Evolutionary conservation across 2,888 invertebrate species (phyloP), one percentile per base, ranked within the genome.

Genomic region (Plagodis dolabraria): DNA sequence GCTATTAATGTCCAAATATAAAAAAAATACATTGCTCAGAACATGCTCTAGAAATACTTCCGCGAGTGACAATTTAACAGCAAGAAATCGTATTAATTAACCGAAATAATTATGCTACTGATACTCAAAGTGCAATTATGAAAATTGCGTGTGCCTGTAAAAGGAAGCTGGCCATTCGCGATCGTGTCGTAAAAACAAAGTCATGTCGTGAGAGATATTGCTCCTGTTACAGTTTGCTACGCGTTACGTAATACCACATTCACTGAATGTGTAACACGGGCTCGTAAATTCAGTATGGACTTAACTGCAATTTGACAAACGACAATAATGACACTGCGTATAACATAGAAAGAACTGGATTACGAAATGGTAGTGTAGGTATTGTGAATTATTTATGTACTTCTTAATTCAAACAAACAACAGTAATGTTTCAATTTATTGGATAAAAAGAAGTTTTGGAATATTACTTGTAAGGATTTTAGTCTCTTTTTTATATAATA

Each of bases 1-100:
- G 40, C 34, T n/a, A 53, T 80, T 89, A 92, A 91, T 89, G 90
- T 85, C 90, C 89, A 72, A 74, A 64, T 69, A 10, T 10, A 67
- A 85, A 85, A 85, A 83, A 77, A 76, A 79, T 77, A 78, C 79
- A 79, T 76, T 72, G 2, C 72, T 36, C 10, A 40, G 40, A 40
- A 7, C 8, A 68, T 68, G 72, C 63, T 68, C 60, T 57, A 55
- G 55, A 56, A 60, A 60, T 57, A 60, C 69, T 79, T 78, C 78
- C 79, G 72, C 64, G 66, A 46, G 57, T 46, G 40, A 40, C 50
- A 54, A 61, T 51, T 40, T 33, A 40, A 43, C 46, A 12, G 33
- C 57, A 55, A 63, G 48, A 55, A 63, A 43, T 59, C 47, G 56
- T 50, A 59, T 57, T 63, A 63, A 59, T 63, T 63, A 63, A 50